Percentiles rank a stretch among this genome's conserved stretches.
Conservation (phyloP, 1,140 invertebrate genomes). For the Bombus confusus region DNA sequence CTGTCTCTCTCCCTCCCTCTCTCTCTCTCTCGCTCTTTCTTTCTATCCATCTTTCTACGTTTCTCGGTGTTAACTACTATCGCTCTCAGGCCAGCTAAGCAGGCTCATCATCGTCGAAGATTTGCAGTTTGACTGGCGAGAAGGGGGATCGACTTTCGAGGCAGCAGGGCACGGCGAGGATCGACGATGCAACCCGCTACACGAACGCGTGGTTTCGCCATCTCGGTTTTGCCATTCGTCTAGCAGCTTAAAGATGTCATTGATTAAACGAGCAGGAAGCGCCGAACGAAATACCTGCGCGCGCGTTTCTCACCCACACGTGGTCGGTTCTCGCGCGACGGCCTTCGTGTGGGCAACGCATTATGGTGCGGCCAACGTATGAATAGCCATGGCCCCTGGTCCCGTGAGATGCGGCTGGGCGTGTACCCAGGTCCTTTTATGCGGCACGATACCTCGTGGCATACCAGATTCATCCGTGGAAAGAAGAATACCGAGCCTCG, state of each 20-base stretch:
- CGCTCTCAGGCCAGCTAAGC: constrained; percentile 6
- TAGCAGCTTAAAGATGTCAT: constrained; percentile 71
- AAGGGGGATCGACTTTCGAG: constrained; percentile 24
- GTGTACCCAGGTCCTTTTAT: constrained; percentile 64
- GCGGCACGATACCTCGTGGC: constrained; percentile 50
- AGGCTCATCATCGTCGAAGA: constrained; percentile 28
- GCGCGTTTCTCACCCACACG: constrained; percentile 64
- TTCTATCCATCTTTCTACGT: not conserved
- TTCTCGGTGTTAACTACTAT: constrained; percentile 19
- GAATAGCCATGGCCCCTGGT: constrained; percentile 63
- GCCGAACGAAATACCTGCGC: constrained; percentile 58
- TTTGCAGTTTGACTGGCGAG: constrained; percentile 11
- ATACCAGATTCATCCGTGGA: constrained; percentile 54
- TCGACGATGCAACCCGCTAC: not conserved
- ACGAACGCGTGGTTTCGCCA: constrained; percentile 24
- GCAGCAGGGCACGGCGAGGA: not conserved
- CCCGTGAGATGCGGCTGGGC: constrained; percentile 62
- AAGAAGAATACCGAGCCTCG: constrained; percentile 23
- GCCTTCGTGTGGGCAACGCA: constrained; percentile 55
- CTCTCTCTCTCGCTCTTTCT: too few relatives aligned
- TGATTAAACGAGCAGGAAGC: constrained; percentile 73
- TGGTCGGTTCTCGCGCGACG: not conserved
- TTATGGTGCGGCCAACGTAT: constrained; percentile 53
- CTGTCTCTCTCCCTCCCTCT: too few relatives aligned
- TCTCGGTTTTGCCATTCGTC: constrained; percentile 53